Evolutionary conservation across 2,888 invertebrate species (phyloP).

Genomic region (Alentia gelatinosa): DNA sequence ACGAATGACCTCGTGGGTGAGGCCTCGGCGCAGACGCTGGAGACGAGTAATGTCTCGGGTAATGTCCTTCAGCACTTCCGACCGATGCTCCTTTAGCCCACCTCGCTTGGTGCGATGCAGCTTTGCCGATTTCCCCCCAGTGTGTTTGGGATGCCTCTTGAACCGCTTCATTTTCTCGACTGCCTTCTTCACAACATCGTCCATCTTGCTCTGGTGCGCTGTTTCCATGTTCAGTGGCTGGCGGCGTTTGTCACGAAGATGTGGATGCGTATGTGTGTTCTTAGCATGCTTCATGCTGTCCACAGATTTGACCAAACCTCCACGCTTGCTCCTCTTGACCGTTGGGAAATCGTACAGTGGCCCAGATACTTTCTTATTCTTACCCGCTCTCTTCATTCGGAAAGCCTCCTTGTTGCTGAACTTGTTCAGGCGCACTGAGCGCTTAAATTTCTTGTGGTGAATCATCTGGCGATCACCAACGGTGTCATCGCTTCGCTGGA

Average conservation of each 20-base stretch:
- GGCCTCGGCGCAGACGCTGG: constrained; percentile 3
- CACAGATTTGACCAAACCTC: neutral
- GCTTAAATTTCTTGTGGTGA: neutral
- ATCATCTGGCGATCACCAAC: neutral
- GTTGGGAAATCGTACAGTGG: neutral
- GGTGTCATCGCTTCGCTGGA: neutral
- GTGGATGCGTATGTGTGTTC: neutral
- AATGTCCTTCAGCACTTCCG: constrained; percentile 28
- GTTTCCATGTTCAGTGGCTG: neutral
- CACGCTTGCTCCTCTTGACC: neutral
- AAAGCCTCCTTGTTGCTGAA: neutral
- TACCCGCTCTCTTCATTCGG: neutral
- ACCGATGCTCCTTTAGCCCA: neutral
- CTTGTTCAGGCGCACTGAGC: neutral
- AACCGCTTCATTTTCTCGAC: neutral
- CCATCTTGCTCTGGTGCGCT: neutral
- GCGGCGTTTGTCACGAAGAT: neutral
- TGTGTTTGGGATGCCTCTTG: neutral
- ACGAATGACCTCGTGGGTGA: constrained; percentile 22
- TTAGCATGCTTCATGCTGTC: neutral
- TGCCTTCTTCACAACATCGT: constrained; percentile 6
- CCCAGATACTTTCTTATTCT: neutral
- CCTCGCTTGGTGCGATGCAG: constrained; percentile 6
- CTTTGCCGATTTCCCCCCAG: neutral
- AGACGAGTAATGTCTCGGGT: constrained; percentile 29